Percentiles rank a stretch among this genome's conserved stretches.
These are phyloP conservation scores for Aegotheles bennettii DNA, from an alignment of 2,113 vertebrate genomes.

Conservation along the genomic window DNA sequence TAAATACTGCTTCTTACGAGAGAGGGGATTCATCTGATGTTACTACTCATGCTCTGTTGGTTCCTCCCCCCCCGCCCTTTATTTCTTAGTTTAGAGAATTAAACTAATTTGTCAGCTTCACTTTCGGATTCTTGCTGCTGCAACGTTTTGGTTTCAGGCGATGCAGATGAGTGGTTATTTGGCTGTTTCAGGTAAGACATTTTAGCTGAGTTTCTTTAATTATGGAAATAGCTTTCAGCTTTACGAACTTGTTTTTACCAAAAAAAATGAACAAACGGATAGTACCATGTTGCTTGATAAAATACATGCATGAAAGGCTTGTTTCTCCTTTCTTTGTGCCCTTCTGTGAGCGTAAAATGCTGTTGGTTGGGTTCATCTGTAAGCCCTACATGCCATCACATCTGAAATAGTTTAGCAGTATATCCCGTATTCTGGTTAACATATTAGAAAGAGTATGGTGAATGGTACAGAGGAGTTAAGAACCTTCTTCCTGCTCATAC, in stretches of 20 bases:
- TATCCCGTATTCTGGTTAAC: background rate
- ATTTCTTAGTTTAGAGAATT: background rate
- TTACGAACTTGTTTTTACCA: background rate
- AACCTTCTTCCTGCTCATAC: background rate
- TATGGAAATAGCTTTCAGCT: background rate
- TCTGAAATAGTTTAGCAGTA: background rate
- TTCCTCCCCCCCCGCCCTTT: no score
- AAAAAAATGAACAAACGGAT: background rate
- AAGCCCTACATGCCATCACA: background rate
- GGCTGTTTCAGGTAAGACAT: background rate
- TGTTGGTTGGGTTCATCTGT: background rate
- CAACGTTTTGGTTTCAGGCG: conserved; percentile 30
- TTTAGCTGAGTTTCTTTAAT: background rate
- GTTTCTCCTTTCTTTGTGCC: background rate
- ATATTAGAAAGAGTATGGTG: background rate
- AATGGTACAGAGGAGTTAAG: background rate
- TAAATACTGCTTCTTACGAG: background rate
- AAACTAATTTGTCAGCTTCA: conserved; percentile 21
- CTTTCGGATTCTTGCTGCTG: background rate
- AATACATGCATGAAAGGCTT: background rate
- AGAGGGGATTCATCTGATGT: background rate
- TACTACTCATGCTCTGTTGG: background rate
- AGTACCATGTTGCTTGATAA: background rate
- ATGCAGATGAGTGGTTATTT: background rate
- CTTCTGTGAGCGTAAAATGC: background rate